Base-by-base conservation (phyloP, 2,888 invertebrate genomes). In the Melieria crassipennis region DNA sequence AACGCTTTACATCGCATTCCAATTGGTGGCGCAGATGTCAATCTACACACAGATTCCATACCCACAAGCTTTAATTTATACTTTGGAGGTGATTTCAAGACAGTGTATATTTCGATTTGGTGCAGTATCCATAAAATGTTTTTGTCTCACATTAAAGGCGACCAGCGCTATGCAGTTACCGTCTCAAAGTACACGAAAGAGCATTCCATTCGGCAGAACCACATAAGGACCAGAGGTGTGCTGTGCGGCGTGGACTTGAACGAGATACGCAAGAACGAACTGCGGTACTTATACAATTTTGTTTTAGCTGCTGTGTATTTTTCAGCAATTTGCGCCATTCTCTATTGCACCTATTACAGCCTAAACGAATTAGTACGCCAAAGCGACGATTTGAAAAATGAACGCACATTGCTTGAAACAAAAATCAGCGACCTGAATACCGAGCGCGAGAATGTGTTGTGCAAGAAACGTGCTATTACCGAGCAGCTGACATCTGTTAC, bases 1-100 rank as follows among this genome's bases (percentile, higher is more conserved):
- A 92, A 92, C 84, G 82, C 85, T 3, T 87, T 95, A 13, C 91
- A 94, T 79, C 89, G 88, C 65, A 92, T 94, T 80, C 93, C 94
- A 0, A 88, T 94, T 30, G 95, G 94, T 1, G 89, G 89, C 65
- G 87, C 89, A 0, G 87, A 86, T 56, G 92, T 92, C 0, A 90
- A 91, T 78, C 87, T 89, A 9, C 88, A 89, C 81, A 89, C 89
- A 45, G 89, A 89, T 1, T 83, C 86, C 6, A 88, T 94, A 67
- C 93, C 94, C 0, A 82, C 84, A 0, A 83, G 88, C 55, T 88
- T 94, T 55, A 87, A 80, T 0, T 82, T 84, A 11, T 94, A 90
- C 81, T 94, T 91, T 79, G 91, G 92, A 50, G 90, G 92, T 92
- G 82, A 88, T 88, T 88, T 70, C 57, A 46, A 52, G 55, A 57